Conservation (phyloP, 1,140 invertebrate genomes). For the Trypoxylus dichotomus region DNA sequence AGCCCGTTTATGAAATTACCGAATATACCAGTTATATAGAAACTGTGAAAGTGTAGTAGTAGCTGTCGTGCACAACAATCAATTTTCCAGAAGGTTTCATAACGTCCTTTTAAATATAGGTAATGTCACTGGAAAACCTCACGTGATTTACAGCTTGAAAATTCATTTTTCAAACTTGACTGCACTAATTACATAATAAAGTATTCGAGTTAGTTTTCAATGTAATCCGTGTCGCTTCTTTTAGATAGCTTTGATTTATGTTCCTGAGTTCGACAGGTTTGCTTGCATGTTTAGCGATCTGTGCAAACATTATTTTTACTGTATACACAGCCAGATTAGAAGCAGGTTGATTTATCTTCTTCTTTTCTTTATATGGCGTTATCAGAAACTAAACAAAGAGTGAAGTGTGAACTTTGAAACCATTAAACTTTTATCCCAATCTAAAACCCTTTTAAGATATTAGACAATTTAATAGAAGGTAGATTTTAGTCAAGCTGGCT, state of each 20-base stretch:
- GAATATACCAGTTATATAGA: no score
- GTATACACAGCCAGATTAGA: no score
- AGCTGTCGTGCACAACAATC: not conserved
- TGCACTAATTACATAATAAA: slow-evolving; percentile 21
- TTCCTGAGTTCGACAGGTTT: not conserved
- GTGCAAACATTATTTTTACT: not conserved
- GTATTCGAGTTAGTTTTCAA: not conserved
- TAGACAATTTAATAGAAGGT: no score
- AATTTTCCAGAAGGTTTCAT: not conserved
- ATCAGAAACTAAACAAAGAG: no score
- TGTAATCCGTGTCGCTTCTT: not conserved
- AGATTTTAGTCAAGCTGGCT: no score
- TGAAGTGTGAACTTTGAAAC: no score
- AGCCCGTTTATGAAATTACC: no score
- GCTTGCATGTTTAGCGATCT: not conserved
- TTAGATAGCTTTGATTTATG: slow-evolving; percentile 9
- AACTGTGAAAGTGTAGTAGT: not conserved
- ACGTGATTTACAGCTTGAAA: not conserved
- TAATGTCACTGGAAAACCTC: not conserved
- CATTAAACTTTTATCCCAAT: no score
- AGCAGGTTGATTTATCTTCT: no score
- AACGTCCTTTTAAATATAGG: not conserved
- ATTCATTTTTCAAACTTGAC: not conserved
- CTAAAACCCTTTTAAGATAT: no score
- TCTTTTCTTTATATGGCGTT: no score